Evolutionary conservation across 2,888 invertebrate genomes (phyloP).

Genomic region (Spilosoma lubricipeda): DNA sequence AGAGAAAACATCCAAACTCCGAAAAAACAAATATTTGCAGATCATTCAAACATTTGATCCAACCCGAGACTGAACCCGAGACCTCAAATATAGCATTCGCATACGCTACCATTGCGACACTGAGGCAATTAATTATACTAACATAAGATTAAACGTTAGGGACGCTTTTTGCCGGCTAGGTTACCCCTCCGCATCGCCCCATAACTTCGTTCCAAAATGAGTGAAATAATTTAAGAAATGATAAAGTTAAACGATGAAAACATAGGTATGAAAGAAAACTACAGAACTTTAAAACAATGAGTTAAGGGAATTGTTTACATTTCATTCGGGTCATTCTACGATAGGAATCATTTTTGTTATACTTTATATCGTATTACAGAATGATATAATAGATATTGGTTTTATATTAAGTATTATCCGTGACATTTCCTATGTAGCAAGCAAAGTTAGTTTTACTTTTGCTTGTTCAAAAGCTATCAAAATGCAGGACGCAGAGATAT

Average conservation of each 20-base stretch:
- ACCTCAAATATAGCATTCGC: too few relatives aligned
- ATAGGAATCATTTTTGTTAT: background rate
- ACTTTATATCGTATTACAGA: background rate
- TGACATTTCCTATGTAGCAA: slow-evolving; percentile 29
- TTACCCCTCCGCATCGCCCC: too few relatives aligned
- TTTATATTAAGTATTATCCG: slow-evolving; percentile 17
- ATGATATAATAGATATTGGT: background rate
- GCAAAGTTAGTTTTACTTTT: slow-evolving; percentile 37
- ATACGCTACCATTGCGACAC: too few relatives aligned
- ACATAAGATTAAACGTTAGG: too few relatives aligned
- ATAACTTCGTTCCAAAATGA: too few relatives aligned
- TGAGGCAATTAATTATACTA: too few relatives aligned
- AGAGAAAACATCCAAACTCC: too few relatives aligned
- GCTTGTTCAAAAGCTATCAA: slow-evolving; percentile 51
- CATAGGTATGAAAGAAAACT: background rate
- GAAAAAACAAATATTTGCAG: too few relatives aligned
- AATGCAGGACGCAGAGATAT: slow-evolving; percentile 46
- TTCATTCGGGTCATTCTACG: background rate
- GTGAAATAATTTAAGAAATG: background rate
- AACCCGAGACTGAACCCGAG: too few relatives aligned
- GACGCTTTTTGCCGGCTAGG: too few relatives aligned
- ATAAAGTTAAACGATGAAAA: background rate
- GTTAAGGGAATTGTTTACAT: slow-evolving; percentile 1
- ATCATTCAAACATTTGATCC: too few relatives aligned
- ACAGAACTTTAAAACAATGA: slow-evolving; percentile 24